Evolutionary conservation across 2,797 vertebrate species (phyloP).

Genomic region (Alosa sapidissima): DNA sequence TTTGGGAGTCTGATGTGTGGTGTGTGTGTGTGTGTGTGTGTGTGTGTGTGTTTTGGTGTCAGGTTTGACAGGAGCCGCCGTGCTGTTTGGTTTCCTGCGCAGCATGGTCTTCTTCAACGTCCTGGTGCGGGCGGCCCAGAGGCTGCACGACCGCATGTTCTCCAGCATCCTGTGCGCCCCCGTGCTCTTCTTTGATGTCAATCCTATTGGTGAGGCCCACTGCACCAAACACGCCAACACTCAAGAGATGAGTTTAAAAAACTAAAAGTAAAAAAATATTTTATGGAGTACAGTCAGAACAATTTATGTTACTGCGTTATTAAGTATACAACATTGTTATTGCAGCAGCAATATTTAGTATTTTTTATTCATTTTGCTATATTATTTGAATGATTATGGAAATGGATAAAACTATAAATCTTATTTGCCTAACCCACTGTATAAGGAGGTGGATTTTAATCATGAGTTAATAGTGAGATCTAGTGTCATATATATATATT

Average conservation of each 20-base stretch:
- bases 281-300: too few species aligned
- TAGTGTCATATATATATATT: not conserved
- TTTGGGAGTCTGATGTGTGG: not conserved
- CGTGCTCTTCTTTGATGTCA: constrained; percentile 65
- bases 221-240: not conserved
- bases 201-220: constrained; percentile 67
- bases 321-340: too few species aligned
- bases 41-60: constrained; percentile 40
- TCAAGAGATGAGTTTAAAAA: too few species aligned
- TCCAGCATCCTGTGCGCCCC: constrained; percentile 64
- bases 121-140: constrained; percentile 83
- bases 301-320: too few species aligned
- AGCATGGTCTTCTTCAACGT: constrained; percentile 83
- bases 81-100: constrained; percentile 82
- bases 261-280: too few species aligned
- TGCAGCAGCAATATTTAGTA: not conserved
- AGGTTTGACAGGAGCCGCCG: constrained; percentile 83
- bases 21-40: constrained; percentile 42
- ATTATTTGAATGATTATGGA: not conserved
- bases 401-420: not conserved
- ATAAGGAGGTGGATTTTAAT: not conserved
- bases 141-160: constrained; percentile 78
- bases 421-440: not conserved
- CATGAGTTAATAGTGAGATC: not conserved
- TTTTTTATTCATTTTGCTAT: not conserved